Conservation (phyloP, 2,888 invertebrate species). For the Xanthorhoe spadicearia region DNA sequence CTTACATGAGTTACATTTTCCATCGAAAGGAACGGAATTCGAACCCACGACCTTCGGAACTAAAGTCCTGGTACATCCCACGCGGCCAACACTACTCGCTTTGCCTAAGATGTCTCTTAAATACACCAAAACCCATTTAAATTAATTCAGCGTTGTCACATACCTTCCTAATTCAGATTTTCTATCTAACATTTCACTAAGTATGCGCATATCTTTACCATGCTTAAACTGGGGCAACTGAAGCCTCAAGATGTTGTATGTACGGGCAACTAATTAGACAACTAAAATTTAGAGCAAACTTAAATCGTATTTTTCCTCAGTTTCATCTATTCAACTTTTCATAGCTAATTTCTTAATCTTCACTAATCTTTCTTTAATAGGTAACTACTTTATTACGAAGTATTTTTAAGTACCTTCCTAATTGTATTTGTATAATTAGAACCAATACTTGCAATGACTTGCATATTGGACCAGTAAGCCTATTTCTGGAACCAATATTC, state of each 20-base stretch:
- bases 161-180: slow-evolving; percentile 9
- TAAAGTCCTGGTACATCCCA: no score
- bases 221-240: slow-evolving; percentile 13
- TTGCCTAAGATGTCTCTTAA: not conserved
- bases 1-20: no score
- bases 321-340: not conserved
- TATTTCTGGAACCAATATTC: no score
- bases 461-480: no score
- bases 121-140: not conserved
- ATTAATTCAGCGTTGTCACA: slow-evolving; percentile 2
- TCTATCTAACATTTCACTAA: slow-evolving; percentile 17
- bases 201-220: slow-evolving; percentile 32
- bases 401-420: no score
- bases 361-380: no score
- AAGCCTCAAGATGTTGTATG: slow-evolving; percentile 8
- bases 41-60: no score
- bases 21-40: no score
- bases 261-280: not conserved
- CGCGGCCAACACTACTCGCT: no score
- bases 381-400: no score
- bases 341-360: not conserved
- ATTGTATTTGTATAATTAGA: no score
- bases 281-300: not conserved
- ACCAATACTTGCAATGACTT: no score
- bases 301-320: not conserved